Percentiles rank a stretch among this genome's conserved stretches.
These are phyloP conservation scores for Hylia prasina DNA, from an alignment of 2,113 vertebrate species.

Conservation along the genomic window DNA sequence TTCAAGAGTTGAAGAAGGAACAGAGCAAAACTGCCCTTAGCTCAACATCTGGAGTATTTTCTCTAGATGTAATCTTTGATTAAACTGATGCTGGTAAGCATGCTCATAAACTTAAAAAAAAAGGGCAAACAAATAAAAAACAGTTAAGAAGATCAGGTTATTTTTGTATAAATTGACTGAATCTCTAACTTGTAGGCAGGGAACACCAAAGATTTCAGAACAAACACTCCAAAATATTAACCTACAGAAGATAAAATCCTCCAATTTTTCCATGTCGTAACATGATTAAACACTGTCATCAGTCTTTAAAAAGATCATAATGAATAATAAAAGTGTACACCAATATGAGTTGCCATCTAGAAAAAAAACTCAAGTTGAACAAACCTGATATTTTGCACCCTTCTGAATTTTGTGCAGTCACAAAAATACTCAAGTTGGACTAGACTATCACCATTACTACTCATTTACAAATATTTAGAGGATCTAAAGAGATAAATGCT, in stretches of 20 bases:
- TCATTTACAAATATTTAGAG: not conserved
- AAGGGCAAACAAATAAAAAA: not conserved
- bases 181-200: not conserved
- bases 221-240: not conserved
- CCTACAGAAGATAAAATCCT: not conserved
- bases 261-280: not conserved
- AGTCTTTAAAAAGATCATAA: not conserved
- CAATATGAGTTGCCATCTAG: not conserved
- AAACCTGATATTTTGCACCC: not conserved
- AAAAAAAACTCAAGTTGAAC: fast-evolving
- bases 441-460: not conserved
- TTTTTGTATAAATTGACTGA: not conserved
- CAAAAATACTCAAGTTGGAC: not conserved
- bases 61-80: not conserved
- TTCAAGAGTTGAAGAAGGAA: not conserved
- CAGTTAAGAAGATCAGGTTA: not conserved
- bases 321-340: not conserved
- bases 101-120: not conserved
- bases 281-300: not conserved
- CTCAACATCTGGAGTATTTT: not conserved
- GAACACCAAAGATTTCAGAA: not conserved
- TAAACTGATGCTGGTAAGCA: not conserved
- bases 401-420: not conserved
- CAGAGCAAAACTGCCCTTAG: not conserved
- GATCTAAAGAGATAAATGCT: not conserved